Evolutionary conservation across 2,797 vertebrate genomes (phyloP).

Genomic region (Alfaro cultratus): DNA sequence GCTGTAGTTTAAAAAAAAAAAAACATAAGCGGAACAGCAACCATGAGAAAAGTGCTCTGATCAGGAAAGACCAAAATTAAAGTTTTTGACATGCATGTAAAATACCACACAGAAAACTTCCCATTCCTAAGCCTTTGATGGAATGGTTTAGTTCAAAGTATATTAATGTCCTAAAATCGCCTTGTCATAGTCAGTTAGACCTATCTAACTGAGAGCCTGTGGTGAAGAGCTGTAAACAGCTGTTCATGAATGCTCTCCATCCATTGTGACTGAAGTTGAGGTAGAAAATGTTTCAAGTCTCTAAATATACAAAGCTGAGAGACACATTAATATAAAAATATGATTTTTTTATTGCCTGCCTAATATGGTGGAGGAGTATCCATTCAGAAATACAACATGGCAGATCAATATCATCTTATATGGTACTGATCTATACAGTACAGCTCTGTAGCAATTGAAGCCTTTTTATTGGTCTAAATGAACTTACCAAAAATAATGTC

Average conservation of each 20-base stretch:
- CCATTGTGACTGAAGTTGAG: background rate
- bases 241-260: background rate
- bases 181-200: background rate
- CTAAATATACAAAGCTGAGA: background rate
- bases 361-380: background rate
- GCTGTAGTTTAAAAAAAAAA: background rate
- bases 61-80: background rate
- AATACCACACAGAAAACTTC: background rate
- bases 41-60: background rate
- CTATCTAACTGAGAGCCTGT: background rate
- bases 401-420: background rate
- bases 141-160: background rate
- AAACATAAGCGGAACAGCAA: background rate
- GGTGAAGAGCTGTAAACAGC: background rate
- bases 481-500: background rate
- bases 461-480: background rate
- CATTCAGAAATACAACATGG: background rate
- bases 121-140: too few relatives aligned
- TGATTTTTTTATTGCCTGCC: background rate
- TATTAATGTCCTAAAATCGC: background rate
- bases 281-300: background rate
- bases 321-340: background rate
- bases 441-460: background rate
- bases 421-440: background rate
- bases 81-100: background rate